These are phyloP conservation scores for Bradysia coprophila DNA, from an alignment of 1,140 invertebrate species.

Conservation along the genomic window DNA sequence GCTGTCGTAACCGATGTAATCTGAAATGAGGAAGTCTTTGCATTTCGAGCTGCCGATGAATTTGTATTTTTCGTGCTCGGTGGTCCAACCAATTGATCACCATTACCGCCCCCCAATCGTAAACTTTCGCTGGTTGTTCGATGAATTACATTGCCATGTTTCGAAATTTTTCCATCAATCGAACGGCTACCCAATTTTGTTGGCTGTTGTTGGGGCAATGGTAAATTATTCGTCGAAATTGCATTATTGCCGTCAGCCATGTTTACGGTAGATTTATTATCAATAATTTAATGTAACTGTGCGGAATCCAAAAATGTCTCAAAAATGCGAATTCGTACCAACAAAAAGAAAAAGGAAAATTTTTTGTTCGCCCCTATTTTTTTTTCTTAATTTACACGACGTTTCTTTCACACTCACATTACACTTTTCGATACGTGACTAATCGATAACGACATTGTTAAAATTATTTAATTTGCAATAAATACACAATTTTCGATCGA, in stretches of 20 bases:
- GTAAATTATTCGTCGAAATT: not conserved
- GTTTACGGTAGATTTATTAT: not conserved
- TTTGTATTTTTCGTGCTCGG: slow-evolving; percentile 11
- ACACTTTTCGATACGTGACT: not conserved
- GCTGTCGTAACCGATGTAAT: slow-evolving; percentile 80
- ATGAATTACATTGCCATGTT: slow-evolving; percentile 36
- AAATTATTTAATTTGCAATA: too few species aligned
- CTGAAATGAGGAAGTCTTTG: slow-evolving; percentile 65
- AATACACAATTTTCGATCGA: not conserved
- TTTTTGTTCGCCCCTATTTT: too few species aligned
- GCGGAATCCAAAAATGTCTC: not conserved
- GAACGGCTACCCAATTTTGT: not conserved
- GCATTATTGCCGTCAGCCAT: not conserved
- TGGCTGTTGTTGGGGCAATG: not conserved
- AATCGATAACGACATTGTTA: not conserved
- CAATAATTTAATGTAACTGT: too few species aligned
- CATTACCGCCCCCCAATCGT: slow-evolving; percentile 30
- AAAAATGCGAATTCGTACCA: not conserved
- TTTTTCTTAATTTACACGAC: too few species aligned
- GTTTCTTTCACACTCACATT: not conserved
- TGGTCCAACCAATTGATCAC: slow-evolving; percentile 1
- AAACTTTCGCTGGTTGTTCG: slow-evolving; percentile 60
- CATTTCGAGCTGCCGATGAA: slow-evolving; percentile 10
- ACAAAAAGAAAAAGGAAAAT: too few species aligned
- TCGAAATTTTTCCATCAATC: not conserved